Evolutionary conservation across 2,888 invertebrate species (phyloP).

Genomic region (Myopa testacea): DNA sequence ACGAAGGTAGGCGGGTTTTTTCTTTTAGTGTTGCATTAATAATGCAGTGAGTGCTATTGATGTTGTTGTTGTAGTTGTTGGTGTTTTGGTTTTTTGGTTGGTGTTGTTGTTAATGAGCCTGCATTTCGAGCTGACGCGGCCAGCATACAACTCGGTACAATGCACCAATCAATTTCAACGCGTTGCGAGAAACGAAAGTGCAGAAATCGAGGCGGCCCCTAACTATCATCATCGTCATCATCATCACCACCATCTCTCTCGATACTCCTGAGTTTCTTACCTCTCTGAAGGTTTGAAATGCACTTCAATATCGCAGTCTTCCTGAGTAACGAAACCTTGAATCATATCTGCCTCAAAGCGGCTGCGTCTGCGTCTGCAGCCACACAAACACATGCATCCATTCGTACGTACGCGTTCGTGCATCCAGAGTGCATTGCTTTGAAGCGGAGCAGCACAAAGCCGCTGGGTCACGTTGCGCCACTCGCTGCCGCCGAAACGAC

Average conservation of each 20-base stretch:
- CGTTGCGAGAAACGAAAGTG: neutral
- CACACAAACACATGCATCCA: conserved; percentile 16
- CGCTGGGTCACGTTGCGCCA: neutral
- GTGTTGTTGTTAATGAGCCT: neutral
- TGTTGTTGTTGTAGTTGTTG: conserved; percentile 16
- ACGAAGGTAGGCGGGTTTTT: conserved; percentile 66
- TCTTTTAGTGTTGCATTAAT: conserved; percentile 36
- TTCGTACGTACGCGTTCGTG: neutral
- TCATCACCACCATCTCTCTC: no score
- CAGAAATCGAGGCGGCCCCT: no score
- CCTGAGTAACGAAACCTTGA: conserved; percentile 70
- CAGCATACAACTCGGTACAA: conserved; percentile 14
- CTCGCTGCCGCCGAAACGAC: neutral
- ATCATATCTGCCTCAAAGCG: conserved; percentile 57
- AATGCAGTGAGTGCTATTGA: conserved; percentile 20
- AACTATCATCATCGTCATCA: no score
- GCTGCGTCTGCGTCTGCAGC: neutral
- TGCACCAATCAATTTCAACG: conserved; percentile 8
- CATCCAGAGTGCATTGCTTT: neutral
- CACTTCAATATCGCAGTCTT: conserved; percentile 61
- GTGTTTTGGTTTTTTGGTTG: no score
- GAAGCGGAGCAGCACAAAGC: neutral
- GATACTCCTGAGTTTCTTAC: neutral
- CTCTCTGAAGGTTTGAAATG: conserved; percentile 16
- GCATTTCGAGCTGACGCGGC: conserved; percentile 24